These are phyloP conservation scores for Oikopleura dioica DNA, from an alignment of 23 tunicate genomes.

Conservation along the genomic window DNA sequence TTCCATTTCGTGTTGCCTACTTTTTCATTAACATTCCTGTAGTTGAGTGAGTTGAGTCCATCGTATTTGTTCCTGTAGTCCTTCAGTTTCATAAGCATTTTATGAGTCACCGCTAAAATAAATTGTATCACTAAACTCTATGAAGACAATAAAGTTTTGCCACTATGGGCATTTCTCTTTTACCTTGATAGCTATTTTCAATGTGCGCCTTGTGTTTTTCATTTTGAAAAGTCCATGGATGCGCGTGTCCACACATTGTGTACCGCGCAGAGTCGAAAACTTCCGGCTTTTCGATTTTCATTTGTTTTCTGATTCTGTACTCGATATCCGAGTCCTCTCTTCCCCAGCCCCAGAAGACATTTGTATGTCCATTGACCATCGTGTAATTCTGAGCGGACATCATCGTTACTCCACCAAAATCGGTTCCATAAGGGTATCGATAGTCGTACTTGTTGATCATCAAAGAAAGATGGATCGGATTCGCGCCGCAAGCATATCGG, in stretches of 20 bases:
- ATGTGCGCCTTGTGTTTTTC: slow-evolving; percentile 12
- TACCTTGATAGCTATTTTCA: not conserved
- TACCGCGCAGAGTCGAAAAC: slow-evolving; percentile 13
- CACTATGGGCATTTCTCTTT: not conserved
- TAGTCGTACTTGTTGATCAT: slow-evolving; percentile 11
- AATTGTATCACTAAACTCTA: no score
- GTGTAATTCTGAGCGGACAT: slow-evolving; percentile 2
- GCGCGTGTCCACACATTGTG: slow-evolving; percentile 12
- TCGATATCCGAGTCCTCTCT: slow-evolving; percentile 8
- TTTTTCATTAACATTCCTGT: no score
- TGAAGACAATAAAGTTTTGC: no score
- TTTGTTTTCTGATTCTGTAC: not conserved
- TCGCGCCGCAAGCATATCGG: slow-evolving; percentile 12
- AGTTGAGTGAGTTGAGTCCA: not conserved
- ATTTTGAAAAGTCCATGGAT: slow-evolving; percentile 12
- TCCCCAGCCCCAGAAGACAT: slow-evolving; percentile 14
- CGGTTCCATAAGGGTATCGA: slow-evolving; percentile 10
- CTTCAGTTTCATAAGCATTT: slow-evolving; percentile 12
- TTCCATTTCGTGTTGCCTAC: no score
- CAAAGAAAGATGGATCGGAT: not conserved
- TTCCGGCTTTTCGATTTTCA: not conserved
- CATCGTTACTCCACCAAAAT: slow-evolving; percentile 10
- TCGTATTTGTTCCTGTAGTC: slow-evolving; percentile 6
- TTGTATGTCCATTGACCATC: slow-evolving; percentile 5
- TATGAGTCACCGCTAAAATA: slow-evolving; percentile 14